Evolutionary conservation across 2,888 invertebrate species (phyloP).

Genomic region (Chromoteleia sp.): DNA sequence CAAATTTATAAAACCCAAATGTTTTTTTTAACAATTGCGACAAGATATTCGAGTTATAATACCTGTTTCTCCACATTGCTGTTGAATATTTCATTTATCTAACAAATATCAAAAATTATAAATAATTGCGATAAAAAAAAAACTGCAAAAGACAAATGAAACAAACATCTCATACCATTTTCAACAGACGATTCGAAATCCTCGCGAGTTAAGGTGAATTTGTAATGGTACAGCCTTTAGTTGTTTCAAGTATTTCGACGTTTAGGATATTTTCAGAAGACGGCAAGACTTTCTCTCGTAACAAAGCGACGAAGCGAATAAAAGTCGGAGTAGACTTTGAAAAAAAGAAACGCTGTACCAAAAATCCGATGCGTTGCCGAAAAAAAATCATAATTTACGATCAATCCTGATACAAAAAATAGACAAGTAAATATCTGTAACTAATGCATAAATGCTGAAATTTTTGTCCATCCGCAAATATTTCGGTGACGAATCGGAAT

Average conservation of each 20-base stretch:
- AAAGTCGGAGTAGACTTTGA: constrained; percentile 36
- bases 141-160: constrained; percentile 10
- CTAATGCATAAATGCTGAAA: not conserved
- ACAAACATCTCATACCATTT: constrained; percentile 35
- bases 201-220: constrained; percentile 27
- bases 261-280: constrained; percentile 14
- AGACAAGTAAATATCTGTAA: not conserved
- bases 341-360: constrained; percentile 35
- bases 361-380: constrained; percentile 48
- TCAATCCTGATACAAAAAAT: no score
- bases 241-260: constrained; percentile 40
- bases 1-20: constrained; percentile 41
- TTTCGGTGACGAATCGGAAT: constrained; percentile 59
- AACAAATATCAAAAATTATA: constrained; percentile 34
- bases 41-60: constrained; percentile 34
- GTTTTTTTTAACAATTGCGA: constrained; percentile 46
- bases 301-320: constrained; percentile 25
- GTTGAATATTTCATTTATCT: constrained; percentile 39
- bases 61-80: constrained; percentile 57
- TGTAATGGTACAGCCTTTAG: constrained; percentile 30
- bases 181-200: constrained; percentile 24
- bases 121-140: not conserved
- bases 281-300: constrained; percentile 19
- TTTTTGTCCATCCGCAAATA: not conserved
- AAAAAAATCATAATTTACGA: no score